Base-by-base conservation (phyloP, 2,797 vertebrate genomes). In the Myripristis jacobus region DNA sequence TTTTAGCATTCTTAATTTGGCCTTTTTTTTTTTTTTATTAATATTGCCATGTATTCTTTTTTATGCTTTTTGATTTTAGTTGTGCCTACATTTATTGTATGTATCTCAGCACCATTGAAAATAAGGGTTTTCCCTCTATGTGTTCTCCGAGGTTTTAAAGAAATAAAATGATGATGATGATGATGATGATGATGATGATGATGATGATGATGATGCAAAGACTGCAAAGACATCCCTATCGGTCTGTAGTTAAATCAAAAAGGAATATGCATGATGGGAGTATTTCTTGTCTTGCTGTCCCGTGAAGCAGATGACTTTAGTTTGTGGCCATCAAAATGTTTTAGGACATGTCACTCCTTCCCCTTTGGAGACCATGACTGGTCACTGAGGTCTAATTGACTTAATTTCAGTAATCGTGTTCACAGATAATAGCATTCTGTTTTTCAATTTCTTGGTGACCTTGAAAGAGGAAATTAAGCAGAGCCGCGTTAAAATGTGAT, bases 391-490 rank as follows among this genome's bases (percentile, higher is more conserved):
- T 71, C 57, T 47, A 70, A 82, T 67, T 82, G 51, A 75, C 52
- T 62, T 29, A 47, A 36, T 36, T 25, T 53, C 38, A 41, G 16
- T 16, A 31, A 59, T 38, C 71, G 54, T 52, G 56, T 27, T 73
- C 64, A 53, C 57, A 68, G 50, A 73, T 74, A 61, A 74, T 77
- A 57, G 63, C 55, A 70, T 70, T 66, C 19, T 77, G 25, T 65
- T 31, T n/a, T 36, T 36, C 58, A 66, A 53, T 68, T 80, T 50
- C 36, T 65, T 10, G 6, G 60, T 62, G 72, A 74, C 79, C 57
- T 81, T 83, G 66, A 71, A 73, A 75, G 55, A 60, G 34, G 48
- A 82, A 82, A 85, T 85, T 69, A 80, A 64, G 50, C 52, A 27
- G 66, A 73, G 36, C 12, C 12, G 50, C 46, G 53, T 72, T 55